phyloP scores from a whole-genome alignment of 2,113 vertebrate genomes.

The Orientallactaga bullata region DNA sequence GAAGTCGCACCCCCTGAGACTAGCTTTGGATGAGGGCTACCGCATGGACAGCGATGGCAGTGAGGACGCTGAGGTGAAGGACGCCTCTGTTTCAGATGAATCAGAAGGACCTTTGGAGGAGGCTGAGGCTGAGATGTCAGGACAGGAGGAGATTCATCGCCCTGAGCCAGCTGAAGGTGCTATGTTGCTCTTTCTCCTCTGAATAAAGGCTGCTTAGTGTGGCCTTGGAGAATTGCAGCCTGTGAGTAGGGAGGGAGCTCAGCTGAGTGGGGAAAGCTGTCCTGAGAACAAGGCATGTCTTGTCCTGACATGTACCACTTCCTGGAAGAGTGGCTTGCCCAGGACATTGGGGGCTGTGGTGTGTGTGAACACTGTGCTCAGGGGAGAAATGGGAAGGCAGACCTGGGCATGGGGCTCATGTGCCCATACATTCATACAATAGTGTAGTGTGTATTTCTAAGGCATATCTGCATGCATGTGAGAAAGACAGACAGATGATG shows the following conservation, averaged over 20 bases:
- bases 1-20: conserved; percentile 95
- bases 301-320: conserved; percentile 48
- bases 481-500: not conserved
- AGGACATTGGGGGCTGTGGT: not conserved
- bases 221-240: conserved; percentile 74
- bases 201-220: conserved; percentile 75
- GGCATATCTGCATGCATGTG: not conserved
- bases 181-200: conserved; percentile 72
- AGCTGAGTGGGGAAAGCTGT: not conserved
- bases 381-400: not conserved
- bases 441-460: not conserved
- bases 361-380: not conserved
- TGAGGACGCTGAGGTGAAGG: conserved; percentile 91
- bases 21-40: conserved; percentile 95
- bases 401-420: not conserved
- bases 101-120: conserved; percentile 89
- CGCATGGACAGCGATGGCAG: conserved; percentile 93
- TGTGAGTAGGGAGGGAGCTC: conserved; percentile 42
- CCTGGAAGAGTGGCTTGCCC: not conserved
- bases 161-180: conserved; percentile 86
- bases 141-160: conserved; percentile 85
- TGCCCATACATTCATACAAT: not conserved
- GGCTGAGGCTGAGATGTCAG: conserved; percentile 85
- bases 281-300: conserved; percentile 73
- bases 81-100: conserved; percentile 88